These are phyloP conservation scores for Nomia melanderi DNA, from an alignment of 1,140 invertebrate genomes.

Conservation along the genomic window DNA sequence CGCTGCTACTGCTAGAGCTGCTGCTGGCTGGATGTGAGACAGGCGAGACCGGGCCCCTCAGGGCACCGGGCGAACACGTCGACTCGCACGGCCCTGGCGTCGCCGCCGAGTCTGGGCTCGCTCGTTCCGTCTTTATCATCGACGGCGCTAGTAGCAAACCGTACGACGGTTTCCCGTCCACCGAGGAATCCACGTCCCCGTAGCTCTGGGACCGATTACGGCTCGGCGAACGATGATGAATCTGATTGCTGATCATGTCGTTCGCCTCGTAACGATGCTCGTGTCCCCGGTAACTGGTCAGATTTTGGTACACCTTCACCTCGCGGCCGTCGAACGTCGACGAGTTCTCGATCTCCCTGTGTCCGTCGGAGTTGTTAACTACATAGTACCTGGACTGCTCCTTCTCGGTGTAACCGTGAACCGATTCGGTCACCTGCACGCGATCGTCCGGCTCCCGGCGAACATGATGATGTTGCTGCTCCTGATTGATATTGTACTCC, in stretches of 20 bases:
- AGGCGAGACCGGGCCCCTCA: constrained; percentile 50
- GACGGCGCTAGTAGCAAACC: constrained; percentile 59
- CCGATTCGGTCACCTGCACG: constrained; percentile 16
- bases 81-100: constrained; percentile 73
- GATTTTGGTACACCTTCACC: constrained; percentile 50
- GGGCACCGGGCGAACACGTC: constrained; percentile 58
- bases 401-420: constrained; percentile 35
- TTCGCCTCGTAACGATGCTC: constrained; percentile 31
- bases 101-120: constrained; percentile 73
- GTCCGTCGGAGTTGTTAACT: constrained; percentile 35
- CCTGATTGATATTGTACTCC: constrained; percentile 44
- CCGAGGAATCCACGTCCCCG: constrained; percentile 54
- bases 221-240: constrained; percentile 52
- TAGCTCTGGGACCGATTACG: constrained; percentile 53
- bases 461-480: constrained; percentile 33
- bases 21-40: constrained; percentile 62
- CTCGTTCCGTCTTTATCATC: constrained; percentile 73
- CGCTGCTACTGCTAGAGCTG: constrained; percentile 67
- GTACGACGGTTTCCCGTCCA: constrained; percentile 49
- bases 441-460: constrained; percentile 25
- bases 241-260: constrained; percentile 30
- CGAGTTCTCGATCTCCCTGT: constrained; percentile 40
- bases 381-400: constrained; percentile 43
- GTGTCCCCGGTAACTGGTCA: constrained; percentile 37
- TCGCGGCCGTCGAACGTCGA: constrained; percentile 29